Evolutionary conservation across 1,140 invertebrate species (phyloP).

Genomic region (Archegozetes longisetosus): DNA sequence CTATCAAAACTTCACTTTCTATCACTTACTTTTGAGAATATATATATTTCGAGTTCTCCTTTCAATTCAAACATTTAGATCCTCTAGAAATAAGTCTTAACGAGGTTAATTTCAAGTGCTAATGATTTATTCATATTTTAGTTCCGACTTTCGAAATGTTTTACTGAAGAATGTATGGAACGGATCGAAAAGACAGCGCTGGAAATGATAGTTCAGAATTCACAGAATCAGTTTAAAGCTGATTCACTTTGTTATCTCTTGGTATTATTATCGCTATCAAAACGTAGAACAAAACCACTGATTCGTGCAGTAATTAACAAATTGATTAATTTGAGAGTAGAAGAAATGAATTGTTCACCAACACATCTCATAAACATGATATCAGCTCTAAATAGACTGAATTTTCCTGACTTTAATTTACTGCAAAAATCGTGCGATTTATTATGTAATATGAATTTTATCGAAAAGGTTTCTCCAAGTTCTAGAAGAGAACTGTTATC

Average conservation of each 20-base stretch:
- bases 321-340: neutral
- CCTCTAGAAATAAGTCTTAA: too few relatives aligned
- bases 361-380: conserved; percentile 6
- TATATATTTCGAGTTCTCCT: too few relatives aligned
- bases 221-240: neutral
- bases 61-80: too few relatives aligned
- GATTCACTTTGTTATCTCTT: conserved; percentile 7
- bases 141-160: neutral
- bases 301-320: conserved; percentile 1
- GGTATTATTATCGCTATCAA: conserved; percentile 1
- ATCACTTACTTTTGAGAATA: too few relatives aligned
- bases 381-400: conserved; percentile 4
- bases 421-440: conserved; percentile 8
- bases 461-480: neutral
- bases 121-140: neutral
- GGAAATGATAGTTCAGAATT: neutral
- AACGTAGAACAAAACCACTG: conserved; percentile 4
- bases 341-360: neutral
- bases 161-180: conserved; percentile 1
- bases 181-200: conserved; percentile 5
- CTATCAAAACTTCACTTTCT: too few relatives aligned
- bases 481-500: conserved; percentile 1
- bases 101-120: too few relatives aligned
- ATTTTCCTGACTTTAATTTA: conserved; percentile 9
- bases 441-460: conserved; percentile 5